Conservation (phyloP, 2,888 invertebrate species). For the Parnassius orleans region DNA sequence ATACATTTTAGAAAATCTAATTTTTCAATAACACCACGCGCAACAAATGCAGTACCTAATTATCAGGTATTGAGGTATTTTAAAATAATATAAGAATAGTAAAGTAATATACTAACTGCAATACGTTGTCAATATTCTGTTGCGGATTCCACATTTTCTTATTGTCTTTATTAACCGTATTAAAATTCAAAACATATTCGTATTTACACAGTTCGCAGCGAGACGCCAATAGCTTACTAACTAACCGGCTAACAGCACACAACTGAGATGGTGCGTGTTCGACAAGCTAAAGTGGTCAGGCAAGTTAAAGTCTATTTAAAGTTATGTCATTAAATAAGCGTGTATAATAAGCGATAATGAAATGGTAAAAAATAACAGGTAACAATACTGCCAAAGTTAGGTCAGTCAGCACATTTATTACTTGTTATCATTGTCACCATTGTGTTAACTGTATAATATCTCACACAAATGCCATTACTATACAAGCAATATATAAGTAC, state of each 20-base stretch:
- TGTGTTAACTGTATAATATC: not conserved
- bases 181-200: conserved; percentile 21
- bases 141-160: conserved; percentile 31
- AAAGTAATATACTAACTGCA: conserved; percentile 29
- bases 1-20: too few species aligned
- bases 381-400: too few species aligned
- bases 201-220: conserved; percentile 8
- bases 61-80: too few species aligned
- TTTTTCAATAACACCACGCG: too few species aligned
- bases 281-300: conserved; percentile 14
- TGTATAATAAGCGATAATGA: too few species aligned
- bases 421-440: not conserved
- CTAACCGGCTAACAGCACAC: conserved; percentile 2
- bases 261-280: not conserved
- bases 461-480: too few species aligned
- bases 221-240: conserved; percentile 18
- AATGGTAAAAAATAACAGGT: too few species aligned
- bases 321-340: conserved; percentile 1
- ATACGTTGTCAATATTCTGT: conserved; percentile 25
- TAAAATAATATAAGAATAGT: not conserved
- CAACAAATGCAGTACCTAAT: too few species aligned
- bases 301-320: conserved; percentile 18
- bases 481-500: not conserved
- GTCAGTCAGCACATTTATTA: too few species aligned
- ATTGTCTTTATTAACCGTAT: not conserved